These are phyloP conservation scores for Xenopus borealis DNA, from an alignment of 2,113 vertebrate species.

Conservation along the genomic window DNA sequence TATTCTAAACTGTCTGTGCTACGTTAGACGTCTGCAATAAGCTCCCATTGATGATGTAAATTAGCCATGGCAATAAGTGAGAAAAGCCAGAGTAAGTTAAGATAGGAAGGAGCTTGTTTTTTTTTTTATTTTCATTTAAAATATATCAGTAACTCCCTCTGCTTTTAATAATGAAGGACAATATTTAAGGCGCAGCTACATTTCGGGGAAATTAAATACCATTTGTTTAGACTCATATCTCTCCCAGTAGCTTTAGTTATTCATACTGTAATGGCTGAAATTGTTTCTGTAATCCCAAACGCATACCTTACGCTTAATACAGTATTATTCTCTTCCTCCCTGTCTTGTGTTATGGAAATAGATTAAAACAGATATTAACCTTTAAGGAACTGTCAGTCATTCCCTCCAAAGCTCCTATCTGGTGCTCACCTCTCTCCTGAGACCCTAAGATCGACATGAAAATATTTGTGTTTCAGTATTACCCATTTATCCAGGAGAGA, in stretches of 20 bases:
- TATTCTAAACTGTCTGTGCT: too few species aligned
- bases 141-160: slow-evolving; percentile 49
- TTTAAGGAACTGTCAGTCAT: slow-evolving; percentile 79
- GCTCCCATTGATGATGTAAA: too few species aligned
- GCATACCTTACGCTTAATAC: slow-evolving; percentile 67
- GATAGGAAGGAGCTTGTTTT: slow-evolving; percentile 12
- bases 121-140: slow-evolving; percentile 19
- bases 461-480: slow-evolving; percentile 71
- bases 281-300: slow-evolving; percentile 76
- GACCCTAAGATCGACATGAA: slow-evolving; percentile 63
- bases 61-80: neutral
- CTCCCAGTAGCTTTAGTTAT: slow-evolving; percentile 63
- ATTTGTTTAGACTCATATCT: slow-evolving; percentile 54
- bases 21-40: too few species aligned
- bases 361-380: slow-evolving; percentile 80
- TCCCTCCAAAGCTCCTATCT: slow-evolving; percentile 59
- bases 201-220: slow-evolving; percentile 65
- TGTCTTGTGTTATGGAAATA: slow-evolving; percentile 67
- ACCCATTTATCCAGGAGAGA: slow-evolving; percentile 64
- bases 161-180: slow-evolving; percentile 60
- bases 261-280: slow-evolving; percentile 63
- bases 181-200: slow-evolving; percentile 61
- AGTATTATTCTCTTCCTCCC: slow-evolving; percentile 58
- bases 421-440: slow-evolving; percentile 60
- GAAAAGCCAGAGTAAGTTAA: neutral